Conservation (phyloP, 2,797 vertebrate species). For the Phataginus tricuspis region DNA sequence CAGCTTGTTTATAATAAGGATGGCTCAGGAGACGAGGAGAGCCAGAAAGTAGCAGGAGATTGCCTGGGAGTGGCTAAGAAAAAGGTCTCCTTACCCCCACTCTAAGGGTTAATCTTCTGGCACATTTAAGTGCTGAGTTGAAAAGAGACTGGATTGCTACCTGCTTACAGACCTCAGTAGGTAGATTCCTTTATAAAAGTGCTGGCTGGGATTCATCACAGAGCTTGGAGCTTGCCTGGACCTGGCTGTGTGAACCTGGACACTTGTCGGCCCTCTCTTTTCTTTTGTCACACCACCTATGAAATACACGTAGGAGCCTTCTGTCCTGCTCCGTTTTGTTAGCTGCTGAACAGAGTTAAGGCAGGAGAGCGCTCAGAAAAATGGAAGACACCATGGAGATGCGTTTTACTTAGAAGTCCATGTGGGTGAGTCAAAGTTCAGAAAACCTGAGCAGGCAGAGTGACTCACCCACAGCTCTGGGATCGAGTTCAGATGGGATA, state of each 20-base stretch:
- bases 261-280: background rate
- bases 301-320: background rate
- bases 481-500: background rate
- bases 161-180: background rate
- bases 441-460: background rate
- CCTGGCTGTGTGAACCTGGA: background rate
- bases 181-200: background rate
- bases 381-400: background rate
- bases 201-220: rapidly evolving
- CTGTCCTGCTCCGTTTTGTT: background rate
- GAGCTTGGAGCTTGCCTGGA: background rate
- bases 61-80: background rate
- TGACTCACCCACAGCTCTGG: background rate
- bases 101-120: background rate
- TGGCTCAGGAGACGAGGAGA: background rate
- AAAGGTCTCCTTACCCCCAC: background rate
- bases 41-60: background rate
- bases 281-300: background rate
- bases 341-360: background rate
- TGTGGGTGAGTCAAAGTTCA: background rate
- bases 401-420: background rate
- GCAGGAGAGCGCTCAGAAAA: background rate
- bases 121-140: background rate
- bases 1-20: background rate
- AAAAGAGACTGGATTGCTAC: background rate